These are phyloP conservation scores for Lasioglossum morio DNA, from an alignment of 2,888 invertebrate genomes.

Conservation along the genomic window DNA sequence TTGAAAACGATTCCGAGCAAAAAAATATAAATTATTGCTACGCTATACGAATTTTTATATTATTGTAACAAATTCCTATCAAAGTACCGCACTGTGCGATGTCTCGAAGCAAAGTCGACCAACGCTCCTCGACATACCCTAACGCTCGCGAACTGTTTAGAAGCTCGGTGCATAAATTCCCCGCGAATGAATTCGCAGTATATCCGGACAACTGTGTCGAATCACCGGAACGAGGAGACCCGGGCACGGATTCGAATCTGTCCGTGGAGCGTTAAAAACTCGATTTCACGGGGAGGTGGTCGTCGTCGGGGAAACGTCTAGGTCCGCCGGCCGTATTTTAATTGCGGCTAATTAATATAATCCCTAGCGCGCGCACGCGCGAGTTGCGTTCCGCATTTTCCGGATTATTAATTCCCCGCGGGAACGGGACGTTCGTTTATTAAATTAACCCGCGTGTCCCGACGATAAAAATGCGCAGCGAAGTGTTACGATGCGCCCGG, in stretches of 20 bases:
- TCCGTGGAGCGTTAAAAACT: constrained; percentile 2
- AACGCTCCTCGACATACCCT: background rate
- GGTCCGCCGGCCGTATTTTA: constrained; percentile 20
- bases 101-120: background rate
- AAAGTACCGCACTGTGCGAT: too few relatives aligned
- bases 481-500: constrained; percentile 23
- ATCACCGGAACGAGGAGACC: constrained; percentile 4
- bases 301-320: background rate
- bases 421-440: constrained; percentile 35
- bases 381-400: constrained; percentile 31
- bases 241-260: background rate
- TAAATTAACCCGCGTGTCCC: constrained; percentile 39
- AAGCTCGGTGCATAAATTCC: background rate
- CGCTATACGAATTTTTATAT: too few relatives aligned
- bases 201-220: constrained; percentile 1
- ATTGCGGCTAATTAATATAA: constrained; percentile 52
- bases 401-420: constrained; percentile 42
- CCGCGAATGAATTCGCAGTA: background rate
- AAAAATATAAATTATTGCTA: too few relatives aligned
- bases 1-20: too few relatives aligned
- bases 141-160: background rate
- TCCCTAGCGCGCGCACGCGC: constrained; percentile 2
- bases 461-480: constrained; percentile 32
- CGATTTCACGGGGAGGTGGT: background rate
- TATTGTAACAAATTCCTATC: too few relatives aligned